phyloP scores from a whole-genome alignment of 2,113 vertebrate species.

The Ginglymostoma cirratum region DNA sequence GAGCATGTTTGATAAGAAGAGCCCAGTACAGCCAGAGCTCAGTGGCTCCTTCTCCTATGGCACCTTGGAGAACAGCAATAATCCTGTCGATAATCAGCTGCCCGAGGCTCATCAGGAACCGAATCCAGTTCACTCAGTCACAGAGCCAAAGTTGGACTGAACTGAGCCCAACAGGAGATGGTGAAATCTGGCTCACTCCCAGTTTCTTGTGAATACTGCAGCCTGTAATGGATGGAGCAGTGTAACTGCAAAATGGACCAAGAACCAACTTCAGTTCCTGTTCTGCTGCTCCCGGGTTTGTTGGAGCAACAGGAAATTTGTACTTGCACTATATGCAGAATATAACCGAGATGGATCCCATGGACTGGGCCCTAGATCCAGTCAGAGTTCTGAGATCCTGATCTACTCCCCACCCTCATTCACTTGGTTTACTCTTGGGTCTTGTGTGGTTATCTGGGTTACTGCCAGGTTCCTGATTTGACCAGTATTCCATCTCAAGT shows the following conservation, averaged over 20 bases:
- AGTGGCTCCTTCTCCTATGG: constrained; percentile 87
- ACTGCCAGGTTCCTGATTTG: neutral
- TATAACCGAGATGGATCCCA: neutral
- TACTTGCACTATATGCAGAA: neutral
- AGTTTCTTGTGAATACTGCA: too few relatives aligned
- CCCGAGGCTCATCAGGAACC: constrained; percentile 64
- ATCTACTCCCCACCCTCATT: neutral
- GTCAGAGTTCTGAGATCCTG: too few relatives aligned
- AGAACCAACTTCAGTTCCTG: too few relatives aligned
- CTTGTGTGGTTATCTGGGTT: neutral
- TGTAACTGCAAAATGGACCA: too few relatives aligned
- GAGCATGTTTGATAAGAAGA: constrained; percentile 80
- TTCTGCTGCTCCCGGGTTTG: neutral
- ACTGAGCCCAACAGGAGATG: neutral
- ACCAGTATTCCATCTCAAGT: neutral
- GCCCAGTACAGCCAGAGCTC: constrained; percentile 74
- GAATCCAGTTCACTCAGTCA: neutral
- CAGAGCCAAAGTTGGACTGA: neutral
- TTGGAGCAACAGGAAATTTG: neutral
- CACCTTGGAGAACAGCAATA: constrained; percentile 79
- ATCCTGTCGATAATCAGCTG: constrained; percentile 60
- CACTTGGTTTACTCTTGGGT: neutral
- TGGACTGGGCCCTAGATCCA: neutral
- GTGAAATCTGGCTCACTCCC: too few relatives aligned
- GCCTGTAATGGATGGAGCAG: neutral